Percentiles rank a stretch among this genome's conserved stretches.
phyloP scores from a whole-genome alignment of 2,113 vertebrate species.

The Sphaerodactylus townsendi region DNA sequence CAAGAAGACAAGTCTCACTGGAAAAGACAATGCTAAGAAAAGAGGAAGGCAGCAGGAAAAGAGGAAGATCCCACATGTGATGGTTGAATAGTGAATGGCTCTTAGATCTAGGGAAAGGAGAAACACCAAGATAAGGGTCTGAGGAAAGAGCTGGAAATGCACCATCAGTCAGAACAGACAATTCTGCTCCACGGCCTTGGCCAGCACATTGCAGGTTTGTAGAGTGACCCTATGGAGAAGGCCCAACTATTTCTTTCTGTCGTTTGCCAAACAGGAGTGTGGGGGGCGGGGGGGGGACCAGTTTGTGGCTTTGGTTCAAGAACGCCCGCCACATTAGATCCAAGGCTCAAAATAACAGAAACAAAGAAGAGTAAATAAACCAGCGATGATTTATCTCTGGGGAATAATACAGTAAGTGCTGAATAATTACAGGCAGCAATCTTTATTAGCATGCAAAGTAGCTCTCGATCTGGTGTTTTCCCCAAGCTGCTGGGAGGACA shows the following conservation, averaged over 20 bases:
- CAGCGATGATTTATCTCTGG: conserved; percentile 70
- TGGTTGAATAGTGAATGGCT: too few species aligned
- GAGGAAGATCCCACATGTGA: too few species aligned
- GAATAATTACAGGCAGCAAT: conserved; percentile 71
- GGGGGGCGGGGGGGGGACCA: too few species aligned
- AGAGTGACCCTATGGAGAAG: not conserved
- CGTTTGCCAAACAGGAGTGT: not conserved
- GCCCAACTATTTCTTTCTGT: not conserved
- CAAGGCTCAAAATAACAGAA: conserved; percentile 60
- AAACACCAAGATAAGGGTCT: too few species aligned
- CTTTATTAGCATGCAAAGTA: conserved; percentile 78
- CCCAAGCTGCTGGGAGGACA: conserved; percentile 70
- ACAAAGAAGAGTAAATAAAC: conserved; percentile 71
- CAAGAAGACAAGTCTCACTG: too few species aligned
- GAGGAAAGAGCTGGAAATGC: too few species aligned
- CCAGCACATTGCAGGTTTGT: too few species aligned
- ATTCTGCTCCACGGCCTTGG: too few species aligned
- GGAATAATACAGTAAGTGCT: conserved; percentile 65
- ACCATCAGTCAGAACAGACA: not conserved
- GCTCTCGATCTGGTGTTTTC: conserved; percentile 56
- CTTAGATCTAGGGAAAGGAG: too few species aligned
- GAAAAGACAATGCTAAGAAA: too few species aligned
- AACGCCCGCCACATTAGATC: not conserved
- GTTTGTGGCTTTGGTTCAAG: not conserved
- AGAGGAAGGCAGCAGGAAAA: too few species aligned